These are phyloP conservation scores for Procambarus clarkii DNA, from an alignment of 1,140 invertebrate species.

Conservation along the genomic window DNA sequence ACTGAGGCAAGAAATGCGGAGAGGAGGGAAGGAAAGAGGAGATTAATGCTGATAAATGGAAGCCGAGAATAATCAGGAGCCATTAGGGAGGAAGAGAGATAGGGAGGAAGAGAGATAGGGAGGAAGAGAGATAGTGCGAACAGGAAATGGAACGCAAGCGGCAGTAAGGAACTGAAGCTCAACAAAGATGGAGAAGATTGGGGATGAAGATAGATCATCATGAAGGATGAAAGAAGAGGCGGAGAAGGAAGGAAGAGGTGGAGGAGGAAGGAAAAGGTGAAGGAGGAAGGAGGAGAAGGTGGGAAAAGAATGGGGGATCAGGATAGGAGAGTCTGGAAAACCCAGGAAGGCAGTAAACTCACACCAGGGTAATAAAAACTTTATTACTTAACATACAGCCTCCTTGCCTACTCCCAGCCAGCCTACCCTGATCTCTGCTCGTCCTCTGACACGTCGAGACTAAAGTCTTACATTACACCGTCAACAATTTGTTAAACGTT, in stretches of 20 bases:
- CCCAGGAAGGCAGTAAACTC: no score
- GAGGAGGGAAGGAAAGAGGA: background rate
- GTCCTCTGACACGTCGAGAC: no score
- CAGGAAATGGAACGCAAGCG: background rate
- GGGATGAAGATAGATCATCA: background rate
- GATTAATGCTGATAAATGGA: background rate
- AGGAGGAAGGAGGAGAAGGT: no score
- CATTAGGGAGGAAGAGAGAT: background rate
- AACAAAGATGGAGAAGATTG: background rate
- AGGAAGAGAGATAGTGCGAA: background rate
- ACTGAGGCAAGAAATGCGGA: no score
- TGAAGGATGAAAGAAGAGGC: background rate
- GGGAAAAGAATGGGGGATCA: background rate
- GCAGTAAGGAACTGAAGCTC: no score
- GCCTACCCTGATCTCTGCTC: background rate
- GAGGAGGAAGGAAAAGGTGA: background rate
- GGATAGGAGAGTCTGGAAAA: no score
- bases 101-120: no score
- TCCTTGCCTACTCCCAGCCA: background rate
- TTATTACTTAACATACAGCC: no score
- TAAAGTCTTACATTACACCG: no score
- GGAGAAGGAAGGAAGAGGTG: constrained; percentile 2
- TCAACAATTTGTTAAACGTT: no score
- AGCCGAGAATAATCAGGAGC: background rate
- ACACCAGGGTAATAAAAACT: no score